phyloP scores from a whole-genome alignment of 2,888 invertebrate genomes.

The Pyrrhopygopsis socrates region DNA sequence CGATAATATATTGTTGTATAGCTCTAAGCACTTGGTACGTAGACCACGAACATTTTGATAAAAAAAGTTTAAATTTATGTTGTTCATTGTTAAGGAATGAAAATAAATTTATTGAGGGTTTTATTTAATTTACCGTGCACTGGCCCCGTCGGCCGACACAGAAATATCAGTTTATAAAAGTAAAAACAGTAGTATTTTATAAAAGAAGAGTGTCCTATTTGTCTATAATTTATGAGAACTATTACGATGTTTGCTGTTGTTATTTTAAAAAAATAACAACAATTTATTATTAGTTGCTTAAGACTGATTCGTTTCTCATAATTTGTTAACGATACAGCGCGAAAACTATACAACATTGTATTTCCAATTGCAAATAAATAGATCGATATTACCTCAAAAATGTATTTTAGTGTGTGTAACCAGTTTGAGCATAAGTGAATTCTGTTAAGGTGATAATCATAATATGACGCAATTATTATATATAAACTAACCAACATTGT shows the following conservation, averaged over 20 bases:
- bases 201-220: background rate
- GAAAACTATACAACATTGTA: too few relatives aligned
- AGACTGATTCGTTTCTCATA: too few relatives aligned
- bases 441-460: too few relatives aligned
- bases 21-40: constrained; percentile 27
- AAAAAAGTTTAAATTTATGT: background rate
- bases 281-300: too few relatives aligned
- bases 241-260: background rate
- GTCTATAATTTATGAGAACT: background rate
- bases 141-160: background rate
- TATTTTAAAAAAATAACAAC: background rate
- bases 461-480: too few relatives aligned
- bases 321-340: too few relatives aligned
- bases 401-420: too few relatives aligned
- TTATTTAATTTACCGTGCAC: background rate
- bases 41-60: constrained; percentile 42
- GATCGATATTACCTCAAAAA: too few relatives aligned
- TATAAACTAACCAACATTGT: too few relatives aligned
- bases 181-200: background rate
- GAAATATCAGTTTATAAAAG: background rate
- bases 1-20: constrained; percentile 42
- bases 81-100: background rate
- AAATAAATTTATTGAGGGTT: background rate
- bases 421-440: too few relatives aligned
- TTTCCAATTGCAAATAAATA: too few relatives aligned